Evolutionary conservation across 1,140 invertebrate species (phyloP), one percentile per base, ranked within the genome.

Genomic region (Penaeus chinensis): DNA sequence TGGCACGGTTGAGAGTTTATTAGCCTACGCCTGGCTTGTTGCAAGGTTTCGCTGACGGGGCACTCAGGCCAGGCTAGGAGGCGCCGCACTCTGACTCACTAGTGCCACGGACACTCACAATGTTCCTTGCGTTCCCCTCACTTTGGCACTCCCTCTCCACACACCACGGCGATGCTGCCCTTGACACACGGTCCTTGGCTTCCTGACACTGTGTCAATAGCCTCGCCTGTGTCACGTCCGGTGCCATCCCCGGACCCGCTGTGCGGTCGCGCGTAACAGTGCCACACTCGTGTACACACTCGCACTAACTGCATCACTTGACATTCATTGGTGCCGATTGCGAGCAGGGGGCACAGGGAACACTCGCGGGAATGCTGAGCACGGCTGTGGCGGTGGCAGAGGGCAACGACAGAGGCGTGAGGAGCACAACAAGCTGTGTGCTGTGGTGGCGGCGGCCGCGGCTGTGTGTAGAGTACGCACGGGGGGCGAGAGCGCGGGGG

Each of bases 391-490:
- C 32, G 82, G 69, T 61, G 71, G 83, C 61, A 65, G 60, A 85
- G 74, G 71, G 42, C 22, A n/a, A n/a, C 18, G 71, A 63, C 80
- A 86, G 60, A 42, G 80, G 37, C 65, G 77, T 80, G 79, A 54
- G 54, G 54, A 54, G 54, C 54, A 66, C 84, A 71, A 78, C 61
- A 79, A 85, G 84, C 32, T 78, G 32, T 61, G 77, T 63, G 69
- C 77, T 86, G 84, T 85, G 77, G 84, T 54, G 84, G 42, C 63
- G 81, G 37, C 24, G 77, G 84, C 63, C 62, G 77, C 84, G 61
- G 84, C 84, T 86, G 84, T 86, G 84, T 86, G 84, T 86, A 86
- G 84, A 86, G 84, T 86, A 86, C 84, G 84, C 84, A 71, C 84
- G 78, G 84, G 84, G 77, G 76, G 66, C 76, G 84, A 77, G 84